A percentile compares a stretch with the other conserved stretches of the same genome.
phyloP scores from a whole-genome alignment of 2,888 invertebrate species.

The Hirtodrosophila histrioides region DNA sequence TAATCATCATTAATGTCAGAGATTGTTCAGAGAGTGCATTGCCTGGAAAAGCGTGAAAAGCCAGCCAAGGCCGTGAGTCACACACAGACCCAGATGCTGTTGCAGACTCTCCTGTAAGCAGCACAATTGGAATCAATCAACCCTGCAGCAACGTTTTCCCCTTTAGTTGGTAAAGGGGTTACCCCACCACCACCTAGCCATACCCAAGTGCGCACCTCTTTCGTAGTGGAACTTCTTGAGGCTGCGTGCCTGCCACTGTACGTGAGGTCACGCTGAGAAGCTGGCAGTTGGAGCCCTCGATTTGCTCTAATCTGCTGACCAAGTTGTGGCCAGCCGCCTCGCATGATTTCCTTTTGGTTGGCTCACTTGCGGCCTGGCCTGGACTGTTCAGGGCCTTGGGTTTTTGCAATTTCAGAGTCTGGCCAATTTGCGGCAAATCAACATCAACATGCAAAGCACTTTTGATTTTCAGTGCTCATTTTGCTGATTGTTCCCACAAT shows the following conservation, averaged over 20 bases:
- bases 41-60: conserved; percentile 79
- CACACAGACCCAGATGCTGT: not conserved
- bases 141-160: conserved; percentile 38
- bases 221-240: conserved; percentile 5
- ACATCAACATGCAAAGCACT: conserved; percentile 72
- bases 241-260: conserved; percentile 55
- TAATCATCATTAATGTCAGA: conserved; percentile 78
- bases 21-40: conserved; percentile 49
- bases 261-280: conserved; percentile 70
- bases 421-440: conserved; percentile 75
- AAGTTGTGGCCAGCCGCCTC: conserved; percentile 74
- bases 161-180: too few relatives aligned
- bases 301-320: conserved; percentile 79
- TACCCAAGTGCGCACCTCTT: conserved; percentile 3
- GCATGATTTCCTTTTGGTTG: conserved; percentile 71
- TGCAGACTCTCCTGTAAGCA: not conserved
- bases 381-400: not conserved
- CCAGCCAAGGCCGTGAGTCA: conserved; percentile 66
- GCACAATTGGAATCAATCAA: conserved; percentile 67
- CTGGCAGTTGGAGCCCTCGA: conserved; percentile 14
- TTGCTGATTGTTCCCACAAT: conserved; percentile 79
- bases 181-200: not conserved
- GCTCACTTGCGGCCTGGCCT: conserved; percentile 43
- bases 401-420: conserved; percentile 56
- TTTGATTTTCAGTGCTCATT: conserved; percentile 65